Evolutionary conservation across 1,140 invertebrate species (phyloP).

Genomic region (Neodiprion virginianus): DNA sequence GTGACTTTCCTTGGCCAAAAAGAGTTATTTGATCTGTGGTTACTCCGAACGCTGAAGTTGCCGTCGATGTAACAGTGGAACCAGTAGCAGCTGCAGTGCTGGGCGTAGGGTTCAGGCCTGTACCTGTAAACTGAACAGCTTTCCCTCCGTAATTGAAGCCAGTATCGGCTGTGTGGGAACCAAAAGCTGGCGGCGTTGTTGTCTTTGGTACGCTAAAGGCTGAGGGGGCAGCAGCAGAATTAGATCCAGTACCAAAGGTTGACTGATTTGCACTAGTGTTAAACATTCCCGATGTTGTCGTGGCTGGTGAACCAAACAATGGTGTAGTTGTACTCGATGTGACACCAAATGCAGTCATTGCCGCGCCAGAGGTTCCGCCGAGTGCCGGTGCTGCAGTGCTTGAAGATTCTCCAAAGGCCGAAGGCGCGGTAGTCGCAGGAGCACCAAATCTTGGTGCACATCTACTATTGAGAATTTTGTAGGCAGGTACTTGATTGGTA

Average conservation of each 20-base stretch:
- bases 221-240: background rate
- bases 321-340: constrained; percentile 9
- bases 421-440: constrained; percentile 21
- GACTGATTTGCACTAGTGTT: background rate
- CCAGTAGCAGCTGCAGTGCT: constrained; percentile 12
- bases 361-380: background rate
- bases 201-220: constrained; percentile 19
- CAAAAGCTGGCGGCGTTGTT: background rate
- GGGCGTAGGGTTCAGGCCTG: background rate
- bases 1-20: constrained; percentile 10
- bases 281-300: background rate
- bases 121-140: background rate
- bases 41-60: constrained; percentile 9
- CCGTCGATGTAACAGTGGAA: background rate
- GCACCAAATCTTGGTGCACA: constrained; percentile 25
- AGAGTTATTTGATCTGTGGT: constrained; percentile 3
- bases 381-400: constrained; percentile 25
- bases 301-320: constrained; percentile 17
- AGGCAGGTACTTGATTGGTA: background rate
- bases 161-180: background rate
- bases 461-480: constrained; percentile 7
- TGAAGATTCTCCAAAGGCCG: constrained; percentile 6
- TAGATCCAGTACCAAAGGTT: constrained; percentile 3
- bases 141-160: background rate
- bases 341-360: background rate